Conservation (phyloP, 2,888 invertebrate species). For the Phania funesta region DNA sequence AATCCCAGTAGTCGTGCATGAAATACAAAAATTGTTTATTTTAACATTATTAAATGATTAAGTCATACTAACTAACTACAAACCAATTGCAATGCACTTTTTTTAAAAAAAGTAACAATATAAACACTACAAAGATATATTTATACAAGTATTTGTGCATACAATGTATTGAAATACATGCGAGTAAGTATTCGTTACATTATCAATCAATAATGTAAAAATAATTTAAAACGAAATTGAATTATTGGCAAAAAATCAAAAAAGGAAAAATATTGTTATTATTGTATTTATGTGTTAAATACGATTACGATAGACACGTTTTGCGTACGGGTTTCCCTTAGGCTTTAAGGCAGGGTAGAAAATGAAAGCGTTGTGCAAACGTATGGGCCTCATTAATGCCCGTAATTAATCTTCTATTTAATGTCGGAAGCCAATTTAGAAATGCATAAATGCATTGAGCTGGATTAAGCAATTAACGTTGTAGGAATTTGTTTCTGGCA, state of each 20-base stretch:
- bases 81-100: slow-evolving; percentile 31
- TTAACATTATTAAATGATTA: slow-evolving; percentile 62
- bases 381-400: slow-evolving; percentile 8
- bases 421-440: slow-evolving; percentile 54
- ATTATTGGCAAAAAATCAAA: slow-evolving; percentile 60
- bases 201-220: slow-evolving; percentile 61
- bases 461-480: slow-evolving; percentile 14
- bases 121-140: neutral
- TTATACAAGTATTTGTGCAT: neutral
- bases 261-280: neutral
- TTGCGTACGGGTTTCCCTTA: slow-evolving; percentile 34
- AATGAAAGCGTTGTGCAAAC: slow-evolving; percentile 43
- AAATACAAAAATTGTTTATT: slow-evolving; percentile 39
- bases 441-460: neutral
- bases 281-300: neutral
- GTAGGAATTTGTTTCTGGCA: slow-evolving; percentile 45
- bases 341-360: neutral
- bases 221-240: neutral
- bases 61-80: slow-evolving; percentile 53
- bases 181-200: slow-evolving; percentile 57
- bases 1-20: slow-evolving; percentile 51
- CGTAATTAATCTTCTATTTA: slow-evolving; percentile 44
- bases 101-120: slow-evolving; percentile 11
- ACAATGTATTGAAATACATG: slow-evolving; percentile 55
- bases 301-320: slow-evolving; percentile 7